These are phyloP conservation scores for Pangasius mekongensis DNA, from an alignment of 2,797 vertebrate species.

Conservation along the genomic window DNA sequence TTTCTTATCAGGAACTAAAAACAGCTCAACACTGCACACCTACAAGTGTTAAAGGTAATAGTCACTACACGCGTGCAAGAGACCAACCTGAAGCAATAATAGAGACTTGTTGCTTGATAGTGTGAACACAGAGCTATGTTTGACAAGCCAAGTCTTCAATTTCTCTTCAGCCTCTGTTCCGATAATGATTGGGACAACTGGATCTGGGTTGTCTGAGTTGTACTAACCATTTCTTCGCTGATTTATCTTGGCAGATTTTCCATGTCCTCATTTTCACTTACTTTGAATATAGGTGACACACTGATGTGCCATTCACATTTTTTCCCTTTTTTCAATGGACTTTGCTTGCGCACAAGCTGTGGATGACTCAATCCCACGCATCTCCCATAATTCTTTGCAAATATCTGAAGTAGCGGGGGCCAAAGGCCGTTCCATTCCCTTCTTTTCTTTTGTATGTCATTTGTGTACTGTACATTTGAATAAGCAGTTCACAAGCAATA, in stretches of 20 bases:
- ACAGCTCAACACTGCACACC: neutral
- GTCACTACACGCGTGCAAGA: neutral
- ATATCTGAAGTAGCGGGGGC: conserved; percentile 11
- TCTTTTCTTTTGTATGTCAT: conserved; percentile 17
- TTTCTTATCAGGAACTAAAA: neutral
- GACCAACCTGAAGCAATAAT: neutral
- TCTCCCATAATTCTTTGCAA: conserved; percentile 33
- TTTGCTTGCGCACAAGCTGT: conserved; percentile 4
- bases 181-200: neutral
- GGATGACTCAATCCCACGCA: conserved; percentile 46
- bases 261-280: neutral
- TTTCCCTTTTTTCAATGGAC: neutral
- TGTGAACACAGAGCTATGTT: neutral
- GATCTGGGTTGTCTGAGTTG: neutral
- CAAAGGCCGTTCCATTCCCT: conserved; percentile 32
- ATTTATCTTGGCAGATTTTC: neutral
- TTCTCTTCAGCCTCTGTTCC: neutral
- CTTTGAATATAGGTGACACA: conserved; percentile 13
- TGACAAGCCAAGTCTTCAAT: neutral
- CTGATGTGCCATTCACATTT: neutral
- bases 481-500: conserved; percentile 27
- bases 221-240: neutral
- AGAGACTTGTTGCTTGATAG: neutral
- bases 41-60: neutral
- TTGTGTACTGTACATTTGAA: conserved; percentile 24